Base-by-base conservation (phyloP, 1,140 invertebrate genomes). In the Heliconius congener region DNA sequence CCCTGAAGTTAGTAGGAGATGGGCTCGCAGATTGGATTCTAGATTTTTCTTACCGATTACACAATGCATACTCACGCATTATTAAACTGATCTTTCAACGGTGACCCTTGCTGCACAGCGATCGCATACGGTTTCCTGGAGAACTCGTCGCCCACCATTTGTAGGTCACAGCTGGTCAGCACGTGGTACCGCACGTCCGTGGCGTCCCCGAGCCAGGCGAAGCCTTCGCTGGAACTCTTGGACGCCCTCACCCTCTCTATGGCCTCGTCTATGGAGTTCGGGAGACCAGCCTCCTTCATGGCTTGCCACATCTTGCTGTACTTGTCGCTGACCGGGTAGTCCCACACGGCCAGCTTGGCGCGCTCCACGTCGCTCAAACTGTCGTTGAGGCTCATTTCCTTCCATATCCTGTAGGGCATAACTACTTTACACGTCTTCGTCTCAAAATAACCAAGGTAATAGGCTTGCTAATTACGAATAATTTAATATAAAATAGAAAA, bases 221-320 rank as follows among this genome's bases (percentile, higher is more conserved):
- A 99, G 9, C 98, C 98, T 90, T 98, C 98, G 52, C 96, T 97
- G 0, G 97, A 96, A 3, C 96, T 96, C 70, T 96, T 96, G 0
- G 97, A 97, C 27, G 95, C 96, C 4, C 97, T 93, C 0, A 99
- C 98, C 81, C 98, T 95, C 18, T 95, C 93, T 0, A 99, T 88
- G 0, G 98, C 99, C 76, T 97, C 97, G 0, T 98, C 96, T 8
- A 97, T 95, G 3, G 95, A 96, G 23, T 95, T 95, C 0, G 99
- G 99, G 30, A 99, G 96, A 0, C 95, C 96, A 0, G 98, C 97
- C 83, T 99, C 98, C 86, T 97, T 96, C 98, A 99, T 99, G 1
- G 98, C 98, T 90, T 99, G 97, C 97, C 98, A 99, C 96, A 99
- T 99, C 93, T 99, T 99, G 1, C 98, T 99, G 92, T 99, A 99